A percentile compares a stretch with the other conserved stretches of the same genome.
phyloP scores from a whole-genome alignment of 2,113 vertebrate species.

The Prionailurus bengalensis region DNA sequence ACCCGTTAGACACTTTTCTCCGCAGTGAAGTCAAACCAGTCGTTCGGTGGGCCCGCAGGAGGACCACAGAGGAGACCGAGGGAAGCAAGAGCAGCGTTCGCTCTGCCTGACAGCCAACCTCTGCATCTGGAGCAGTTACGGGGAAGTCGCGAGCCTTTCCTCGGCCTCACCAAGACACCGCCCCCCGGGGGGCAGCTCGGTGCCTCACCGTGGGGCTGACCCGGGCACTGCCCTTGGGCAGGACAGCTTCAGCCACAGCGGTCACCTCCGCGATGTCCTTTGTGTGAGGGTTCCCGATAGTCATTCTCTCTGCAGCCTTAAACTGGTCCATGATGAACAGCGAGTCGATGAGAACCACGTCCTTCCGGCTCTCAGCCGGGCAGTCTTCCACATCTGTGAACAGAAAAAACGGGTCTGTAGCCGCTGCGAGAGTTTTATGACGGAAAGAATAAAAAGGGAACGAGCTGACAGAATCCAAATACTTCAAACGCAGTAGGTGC shows the following conservation, averaged over 20 bases:
- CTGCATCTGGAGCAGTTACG: accelerated
- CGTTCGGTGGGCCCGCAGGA: accelerated
- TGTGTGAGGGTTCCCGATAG: slow-evolving; percentile 84
- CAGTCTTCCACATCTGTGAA: slow-evolving; percentile 84
- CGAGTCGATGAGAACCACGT: slow-evolving; percentile 90
- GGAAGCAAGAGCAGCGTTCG: not conserved
- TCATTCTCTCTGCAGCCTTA: slow-evolving; percentile 87
- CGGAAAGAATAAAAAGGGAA: too few species aligned
- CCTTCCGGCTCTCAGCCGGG: slow-evolving; percentile 79
- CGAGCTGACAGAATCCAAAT: not conserved
- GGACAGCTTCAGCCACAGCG: slow-evolving; percentile 90
- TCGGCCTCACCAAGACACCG: not conserved
- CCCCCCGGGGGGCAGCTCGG: accelerated
- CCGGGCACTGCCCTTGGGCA: slow-evolving; percentile 92
- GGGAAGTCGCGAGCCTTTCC: not conserved
- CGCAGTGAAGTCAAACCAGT: not conserved
- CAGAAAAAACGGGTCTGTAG: accelerated
- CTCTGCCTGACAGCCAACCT: not conserved
- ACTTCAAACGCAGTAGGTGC: not conserved
- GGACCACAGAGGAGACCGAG: not conserved
- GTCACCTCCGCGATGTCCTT: slow-evolving; percentile 92
- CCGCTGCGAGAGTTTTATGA: not conserved
- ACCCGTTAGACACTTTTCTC: not conserved
- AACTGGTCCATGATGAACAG: slow-evolving; percentile 92
- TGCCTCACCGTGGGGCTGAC: slow-evolving; percentile 87